Evolutionary conservation across 1,140 invertebrate species (phyloP).

Genomic region (Cyphomyrmex costatus): DNA sequence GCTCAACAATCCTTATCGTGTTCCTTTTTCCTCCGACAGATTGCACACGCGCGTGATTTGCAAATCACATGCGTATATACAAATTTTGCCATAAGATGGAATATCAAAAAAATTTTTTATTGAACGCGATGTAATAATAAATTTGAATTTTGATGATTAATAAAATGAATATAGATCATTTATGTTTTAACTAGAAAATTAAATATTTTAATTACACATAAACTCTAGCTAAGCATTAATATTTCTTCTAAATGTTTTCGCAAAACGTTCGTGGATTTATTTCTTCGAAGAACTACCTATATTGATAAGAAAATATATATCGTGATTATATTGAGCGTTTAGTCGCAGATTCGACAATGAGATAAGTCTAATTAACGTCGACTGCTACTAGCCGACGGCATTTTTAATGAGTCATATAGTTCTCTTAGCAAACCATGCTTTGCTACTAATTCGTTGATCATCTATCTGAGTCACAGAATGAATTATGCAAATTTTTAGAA

Average conservation of each 20-base stretch:
- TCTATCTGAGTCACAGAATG: not conserved
- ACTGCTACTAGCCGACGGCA: not conserved
- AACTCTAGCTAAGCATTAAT: not conserved
- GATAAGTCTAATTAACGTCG: constrained; percentile 65
- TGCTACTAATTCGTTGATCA: constrained; percentile 13
- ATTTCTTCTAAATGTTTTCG: not conserved
- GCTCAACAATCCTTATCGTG: not conserved
- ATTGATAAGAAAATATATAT: not conserved
- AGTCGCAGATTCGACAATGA: constrained; percentile 2
- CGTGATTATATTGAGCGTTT: not conserved
- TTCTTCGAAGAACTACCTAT: not conserved
- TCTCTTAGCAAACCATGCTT: not conserved
- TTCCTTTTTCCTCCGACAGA: not conserved
- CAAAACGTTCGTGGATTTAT: constrained; percentile 2
- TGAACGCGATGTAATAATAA: not conserved
- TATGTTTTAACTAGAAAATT: not conserved
- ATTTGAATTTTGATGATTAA: not conserved
- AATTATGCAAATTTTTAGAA: constrained; percentile 31
- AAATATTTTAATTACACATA: not conserved
- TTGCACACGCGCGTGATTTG: not conserved
- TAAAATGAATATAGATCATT: not conserved
- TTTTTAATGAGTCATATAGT: constrained; percentile 28
- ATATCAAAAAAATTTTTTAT: not conserved
- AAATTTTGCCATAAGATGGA: not conserved
- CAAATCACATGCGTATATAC: not conserved